These are phyloP conservation scores for Lasius fuliginosus DNA, from an alignment of 2,888 invertebrate species.

Conservation along the genomic window DNA sequence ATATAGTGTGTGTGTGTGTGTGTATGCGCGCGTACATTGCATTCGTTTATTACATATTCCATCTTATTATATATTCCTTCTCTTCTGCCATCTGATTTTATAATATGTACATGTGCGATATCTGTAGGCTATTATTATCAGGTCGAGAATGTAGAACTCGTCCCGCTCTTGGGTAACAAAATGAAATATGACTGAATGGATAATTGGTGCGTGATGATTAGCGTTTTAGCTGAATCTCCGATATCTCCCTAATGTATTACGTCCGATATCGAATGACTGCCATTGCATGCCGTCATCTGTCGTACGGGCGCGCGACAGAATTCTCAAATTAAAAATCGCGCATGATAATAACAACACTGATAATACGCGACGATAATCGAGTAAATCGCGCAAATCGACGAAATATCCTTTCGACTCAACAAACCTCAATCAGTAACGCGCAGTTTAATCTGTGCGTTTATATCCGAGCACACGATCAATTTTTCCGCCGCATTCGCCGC, in stretches of 20 bases:
- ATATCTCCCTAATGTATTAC: slow-evolving; percentile 20
- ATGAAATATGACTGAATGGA: slow-evolving; percentile 31
- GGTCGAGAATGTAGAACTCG: not conserved
- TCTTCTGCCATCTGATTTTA: not conserved
- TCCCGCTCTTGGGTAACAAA: not conserved
- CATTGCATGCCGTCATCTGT: not conserved
- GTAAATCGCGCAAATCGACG: slow-evolving; percentile 1
- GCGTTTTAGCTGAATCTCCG: slow-evolving; percentile 27
- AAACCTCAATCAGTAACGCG: slow-evolving; percentile 23
- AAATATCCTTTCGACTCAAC: slow-evolving; percentile 2
- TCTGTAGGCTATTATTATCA: not conserved
- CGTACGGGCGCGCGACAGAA: not conserved
- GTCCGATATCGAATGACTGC: slow-evolving; percentile 4
- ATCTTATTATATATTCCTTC: slow-evolving; percentile 18
- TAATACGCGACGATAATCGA: not conserved
- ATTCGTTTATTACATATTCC: not conserved
- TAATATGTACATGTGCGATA: not conserved
- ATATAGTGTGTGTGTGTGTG: no score
- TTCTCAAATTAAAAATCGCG: slow-evolving; percentile 24
- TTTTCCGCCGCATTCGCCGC: slow-evolving; percentile 23
- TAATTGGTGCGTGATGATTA: slow-evolving; percentile 42
- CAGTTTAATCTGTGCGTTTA: slow-evolving; percentile 38
- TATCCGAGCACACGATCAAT: slow-evolving; percentile 12
- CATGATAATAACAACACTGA: not conserved
- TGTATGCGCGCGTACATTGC: not conserved